Conservation (phyloP, 2,113 vertebrate species). For the Hippoglossus stenolepis region DNA sequence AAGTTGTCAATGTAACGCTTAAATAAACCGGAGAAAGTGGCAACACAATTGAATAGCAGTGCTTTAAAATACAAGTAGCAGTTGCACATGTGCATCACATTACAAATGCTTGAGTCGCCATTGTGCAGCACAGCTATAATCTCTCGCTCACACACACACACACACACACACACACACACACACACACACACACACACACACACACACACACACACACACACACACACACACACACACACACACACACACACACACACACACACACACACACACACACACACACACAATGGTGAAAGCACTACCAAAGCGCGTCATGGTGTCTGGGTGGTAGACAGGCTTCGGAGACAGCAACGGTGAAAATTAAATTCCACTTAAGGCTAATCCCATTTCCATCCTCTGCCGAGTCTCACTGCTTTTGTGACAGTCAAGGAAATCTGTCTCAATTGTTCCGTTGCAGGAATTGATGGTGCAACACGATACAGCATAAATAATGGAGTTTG, state of each 20-base stretch:
- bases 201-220: too few species aligned
- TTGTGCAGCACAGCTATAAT: conserved; percentile 47
- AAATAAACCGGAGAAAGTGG: conserved; percentile 33
- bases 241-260: too few species aligned
- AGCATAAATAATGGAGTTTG: conserved; percentile 81
- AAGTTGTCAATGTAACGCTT: conserved; percentile 8
- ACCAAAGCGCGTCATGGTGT: conserved; percentile 71
- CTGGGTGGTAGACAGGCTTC: conserved; percentile 82
- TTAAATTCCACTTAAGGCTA: conserved; percentile 87
- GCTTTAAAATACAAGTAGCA: conserved; percentile 15
- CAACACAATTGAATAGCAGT: conserved; percentile 28
- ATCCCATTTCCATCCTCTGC: conserved; percentile 84
- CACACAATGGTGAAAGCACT: conserved; percentile 44
- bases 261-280: background rate
- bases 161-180: too few species aligned
- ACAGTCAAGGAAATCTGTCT: conserved; percentile 82
- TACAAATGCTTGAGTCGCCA: conserved; percentile 24
- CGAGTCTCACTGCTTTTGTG: conserved; percentile 79
- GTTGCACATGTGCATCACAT: conserved; percentile 33
- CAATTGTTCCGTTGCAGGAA: conserved; percentile 78
- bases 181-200: too few species aligned
- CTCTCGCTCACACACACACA: too few species aligned
- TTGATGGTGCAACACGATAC: conserved; percentile 79
- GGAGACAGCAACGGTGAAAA: conserved; percentile 81
- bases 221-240: too few species aligned